phyloP scores from a whole-genome alignment of 2,888 invertebrate species.

The Crepidodera aurea region DNA sequence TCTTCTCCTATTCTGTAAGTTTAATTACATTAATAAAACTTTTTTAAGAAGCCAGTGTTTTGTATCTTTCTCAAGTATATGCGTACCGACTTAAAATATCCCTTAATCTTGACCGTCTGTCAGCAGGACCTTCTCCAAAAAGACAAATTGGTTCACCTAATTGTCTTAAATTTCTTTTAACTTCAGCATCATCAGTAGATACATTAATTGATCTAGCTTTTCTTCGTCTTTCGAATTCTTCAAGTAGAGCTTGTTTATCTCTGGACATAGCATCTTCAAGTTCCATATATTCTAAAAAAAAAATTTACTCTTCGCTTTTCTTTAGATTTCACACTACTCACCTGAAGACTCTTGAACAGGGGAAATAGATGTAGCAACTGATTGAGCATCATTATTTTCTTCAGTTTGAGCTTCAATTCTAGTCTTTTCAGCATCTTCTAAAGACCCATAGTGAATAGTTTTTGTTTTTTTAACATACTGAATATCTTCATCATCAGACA shows the following conservation, averaged over 20 bases:
- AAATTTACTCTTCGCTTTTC: background rate
- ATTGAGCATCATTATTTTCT: conserved; percentile 66
- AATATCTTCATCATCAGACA: conserved; percentile 88
- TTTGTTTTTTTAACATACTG: conserved; percentile 77
- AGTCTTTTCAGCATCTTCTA: conserved; percentile 84
- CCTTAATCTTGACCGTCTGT: conserved; percentile 88
- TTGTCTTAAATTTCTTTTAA: conserved; percentile 88
- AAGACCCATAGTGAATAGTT: conserved; percentile 87
- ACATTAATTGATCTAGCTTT: conserved; percentile 96
- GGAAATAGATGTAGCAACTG: conserved; percentile 62
- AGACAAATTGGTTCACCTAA: conserved; percentile 96
- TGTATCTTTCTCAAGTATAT: background rate
- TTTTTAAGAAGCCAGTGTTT: background rate
- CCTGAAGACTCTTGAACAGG: conserved; percentile 75
- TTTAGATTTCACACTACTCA: conserved; percentile 50
- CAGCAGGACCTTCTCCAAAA: conserved; percentile 98
- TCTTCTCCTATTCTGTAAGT: conserved; percentile 80
- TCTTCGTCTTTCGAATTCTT: conserved; percentile 94
- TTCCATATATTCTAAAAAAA: conserved; percentile 78
- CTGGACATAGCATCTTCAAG: conserved; percentile 86
- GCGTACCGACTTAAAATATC: conserved; percentile 81
- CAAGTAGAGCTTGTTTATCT: conserved; percentile 89
- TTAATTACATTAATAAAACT: background rate
- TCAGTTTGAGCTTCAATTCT: conserved; percentile 69
- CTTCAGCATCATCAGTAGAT: conserved; percentile 97